These are phyloP conservation scores for Cepphus grylle DNA, from an alignment of 2,113 vertebrate species.

Conservation along the genomic window DNA sequence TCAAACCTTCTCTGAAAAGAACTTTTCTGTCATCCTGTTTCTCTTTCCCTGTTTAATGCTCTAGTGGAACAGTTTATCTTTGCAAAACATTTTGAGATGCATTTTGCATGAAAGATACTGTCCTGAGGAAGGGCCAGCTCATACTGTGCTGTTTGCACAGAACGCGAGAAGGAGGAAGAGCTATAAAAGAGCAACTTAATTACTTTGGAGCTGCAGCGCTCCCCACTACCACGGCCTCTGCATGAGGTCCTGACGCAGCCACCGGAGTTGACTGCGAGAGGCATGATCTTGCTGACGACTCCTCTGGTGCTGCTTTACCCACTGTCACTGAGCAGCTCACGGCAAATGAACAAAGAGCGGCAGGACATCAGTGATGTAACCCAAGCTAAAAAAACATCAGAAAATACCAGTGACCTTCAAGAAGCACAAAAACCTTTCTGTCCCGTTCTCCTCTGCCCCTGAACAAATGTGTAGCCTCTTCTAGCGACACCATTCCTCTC, in stretches of 20 bases:
- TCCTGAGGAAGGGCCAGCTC: constrained; percentile 3
- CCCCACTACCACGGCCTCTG: background rate
- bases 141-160: background rate
- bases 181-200: constrained; percentile 15
- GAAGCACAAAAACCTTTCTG: background rate
- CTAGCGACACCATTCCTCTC: background rate
- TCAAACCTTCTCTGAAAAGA: background rate
- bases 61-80: background rate
- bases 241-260: background rate
- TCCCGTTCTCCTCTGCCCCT: background rate
- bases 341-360: background rate
- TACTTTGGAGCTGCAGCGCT: background rate
- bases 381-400: background rate
- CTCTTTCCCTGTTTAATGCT: background rate
- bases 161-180: background rate
- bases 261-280: background rate
- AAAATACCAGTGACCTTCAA: background rate
- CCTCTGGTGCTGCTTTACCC: constrained; percentile 6
- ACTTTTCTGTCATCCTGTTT: background rate
- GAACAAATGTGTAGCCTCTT: background rate
- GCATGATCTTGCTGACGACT: constrained; percentile 1
- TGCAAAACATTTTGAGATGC: background rate
- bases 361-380: constrained; percentile 7
- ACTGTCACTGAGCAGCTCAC: background rate
- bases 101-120: background rate